Evolutionary conservation across 1,140 invertebrate genomes (phyloP), one percentile per base, ranked within the genome.

Genomic region (Macrobrachium rosenbergii): DNA sequence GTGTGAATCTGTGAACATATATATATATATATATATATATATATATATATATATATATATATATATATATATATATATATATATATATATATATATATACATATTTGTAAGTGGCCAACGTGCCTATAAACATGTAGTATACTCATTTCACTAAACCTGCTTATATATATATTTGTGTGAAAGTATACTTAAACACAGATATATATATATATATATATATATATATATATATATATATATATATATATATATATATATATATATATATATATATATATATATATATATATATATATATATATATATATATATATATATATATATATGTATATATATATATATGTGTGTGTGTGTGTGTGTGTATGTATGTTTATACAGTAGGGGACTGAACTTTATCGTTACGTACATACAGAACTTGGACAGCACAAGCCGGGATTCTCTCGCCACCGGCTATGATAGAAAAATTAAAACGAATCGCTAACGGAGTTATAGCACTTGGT

Each of bases 241-340:
- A 23, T 72, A 72, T 28, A 23, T 69, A 72, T 72, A 8, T 23
- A 23, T 72, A 23, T 72, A 23, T 72, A 72, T 8, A 8, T 69
- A 23, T 69, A 23, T 69, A 23, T 69, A 69, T 23, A 21, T 69
- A n/a, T 69, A n/a, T 69, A 69, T 69, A n/a, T 69, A 69, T 69
- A 69, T 69, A 69, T 69, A 69, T 69, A 16, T 69, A 69, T 69
- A 69, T 69, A 69, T 69, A 69, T n/a, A 69, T 69, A 69, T n/a
- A 69, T 69, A 69, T 69, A 69, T 14, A 69, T 69, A 69, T 14
- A 69, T 69, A 69, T 19, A n/a, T n/a, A 69, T n/a, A 69, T 69
- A 69, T 69, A n/a, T 69, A 69, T 69, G n/a, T n/a, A 64, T 64
- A 14, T 64, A 64, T 64, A 14, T 64, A 64, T 64, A 14, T 64